phyloP scores from a whole-genome alignment of 2,888 invertebrate species.

The Drosophila planitibia region DNA sequence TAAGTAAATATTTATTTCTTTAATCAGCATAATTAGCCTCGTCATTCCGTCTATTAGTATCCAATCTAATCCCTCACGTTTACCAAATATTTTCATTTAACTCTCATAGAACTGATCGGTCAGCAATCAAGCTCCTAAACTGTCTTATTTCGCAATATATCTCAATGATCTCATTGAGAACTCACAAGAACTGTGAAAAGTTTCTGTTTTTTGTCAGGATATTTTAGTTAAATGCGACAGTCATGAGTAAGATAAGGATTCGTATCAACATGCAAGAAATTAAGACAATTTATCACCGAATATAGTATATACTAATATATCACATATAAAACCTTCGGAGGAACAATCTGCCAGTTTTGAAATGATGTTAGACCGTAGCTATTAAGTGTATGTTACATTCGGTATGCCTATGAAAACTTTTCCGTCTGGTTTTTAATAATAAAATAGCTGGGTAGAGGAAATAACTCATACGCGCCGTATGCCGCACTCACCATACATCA shows the following conservation, averaged over 20 bases:
- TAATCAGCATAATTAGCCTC: neutral
- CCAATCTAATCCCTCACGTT: neutral
- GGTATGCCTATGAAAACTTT: neutral
- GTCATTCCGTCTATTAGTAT: neutral
- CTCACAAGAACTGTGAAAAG: neutral
- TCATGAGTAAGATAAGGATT: neutral
- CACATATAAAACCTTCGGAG: neutral
- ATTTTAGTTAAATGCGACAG: neutral
- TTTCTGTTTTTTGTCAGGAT: neutral
- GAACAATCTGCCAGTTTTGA: neutral
- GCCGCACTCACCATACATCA: conserved; percentile 77
- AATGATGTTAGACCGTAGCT: neutral
- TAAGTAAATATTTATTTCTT: neutral
- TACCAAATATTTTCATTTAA: neutral
- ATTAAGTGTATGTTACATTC: neutral
- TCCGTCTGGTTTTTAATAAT: conserved; percentile 62
- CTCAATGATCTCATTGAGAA: neutral
- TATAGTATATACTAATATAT: neutral
- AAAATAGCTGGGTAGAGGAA: conserved; percentile 72
- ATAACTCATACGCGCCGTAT: conserved; percentile 79
- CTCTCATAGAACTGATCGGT: neutral
- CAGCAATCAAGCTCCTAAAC: neutral
- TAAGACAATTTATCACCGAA: neutral
- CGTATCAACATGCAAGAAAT: neutral
- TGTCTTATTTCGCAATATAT: neutral